phyloP scores from a whole-genome alignment of 1,140 invertebrate genomes.

The Drosophila simulans region DNA sequence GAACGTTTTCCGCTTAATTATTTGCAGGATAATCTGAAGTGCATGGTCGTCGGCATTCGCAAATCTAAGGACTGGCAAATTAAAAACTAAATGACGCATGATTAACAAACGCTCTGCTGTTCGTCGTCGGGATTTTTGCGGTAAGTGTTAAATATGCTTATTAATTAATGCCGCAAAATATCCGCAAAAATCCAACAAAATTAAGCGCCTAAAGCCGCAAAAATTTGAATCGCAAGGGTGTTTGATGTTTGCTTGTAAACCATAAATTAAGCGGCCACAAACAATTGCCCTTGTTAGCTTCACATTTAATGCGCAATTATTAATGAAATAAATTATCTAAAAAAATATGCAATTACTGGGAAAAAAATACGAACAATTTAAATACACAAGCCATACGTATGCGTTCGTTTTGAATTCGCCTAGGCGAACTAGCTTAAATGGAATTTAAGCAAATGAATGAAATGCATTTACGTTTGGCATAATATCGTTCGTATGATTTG shows the following conservation, averaged over 20 bases:
- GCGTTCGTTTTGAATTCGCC: background rate
- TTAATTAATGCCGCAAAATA: constrained; percentile 36
- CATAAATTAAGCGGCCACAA: constrained; percentile 41
- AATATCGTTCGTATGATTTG: background rate
- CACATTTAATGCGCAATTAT: constrained; percentile 4
- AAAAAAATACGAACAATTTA: background rate
- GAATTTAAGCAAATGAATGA: constrained; percentile 1
- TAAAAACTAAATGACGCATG: constrained; percentile 53
- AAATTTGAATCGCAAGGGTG: constrained; percentile 4
- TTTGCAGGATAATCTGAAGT: constrained; percentile 24
- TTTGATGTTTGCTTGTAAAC: constrained; percentile 27
- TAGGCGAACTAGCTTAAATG: constrained; percentile 3
- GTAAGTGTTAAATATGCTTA: constrained; percentile 55
- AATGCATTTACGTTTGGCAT: background rate
- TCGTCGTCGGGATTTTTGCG: constrained; percentile 54
- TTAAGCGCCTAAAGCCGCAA: constrained; percentile 16
- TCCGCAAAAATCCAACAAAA: constrained; percentile 16
- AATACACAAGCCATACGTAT: background rate
- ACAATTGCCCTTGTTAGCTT: constrained; percentile 36
- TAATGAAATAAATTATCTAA: constrained; percentile 17
- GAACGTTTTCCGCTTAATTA: constrained; percentile 6
- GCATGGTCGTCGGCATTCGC: background rate
- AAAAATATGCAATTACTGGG: background rate
- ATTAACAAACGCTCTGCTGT: constrained; percentile 48
- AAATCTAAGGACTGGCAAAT: constrained; percentile 3